Conservation (phyloP, 2,797 vertebrate species). For the Cirrhinus molitorella region DNA sequence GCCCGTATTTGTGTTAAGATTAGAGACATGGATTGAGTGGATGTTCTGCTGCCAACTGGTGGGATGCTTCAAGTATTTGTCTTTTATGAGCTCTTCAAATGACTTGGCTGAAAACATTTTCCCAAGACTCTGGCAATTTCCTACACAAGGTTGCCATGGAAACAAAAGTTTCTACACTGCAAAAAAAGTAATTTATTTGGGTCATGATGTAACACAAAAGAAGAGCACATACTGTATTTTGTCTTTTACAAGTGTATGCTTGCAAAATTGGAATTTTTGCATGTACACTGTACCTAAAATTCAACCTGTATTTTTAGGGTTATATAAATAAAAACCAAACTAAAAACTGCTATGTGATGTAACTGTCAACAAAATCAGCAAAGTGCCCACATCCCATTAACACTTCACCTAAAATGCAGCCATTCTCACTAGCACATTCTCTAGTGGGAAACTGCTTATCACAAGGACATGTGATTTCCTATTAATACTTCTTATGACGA, state of each 20-base stretch:
- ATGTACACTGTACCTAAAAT: background rate
- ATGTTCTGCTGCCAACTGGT: constrained; percentile 8
- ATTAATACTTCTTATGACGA: constrained; percentile 5
- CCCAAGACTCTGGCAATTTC: constrained; percentile 51
- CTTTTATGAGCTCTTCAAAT: constrained; percentile 46
- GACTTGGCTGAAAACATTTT: constrained; percentile 55
- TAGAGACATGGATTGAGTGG: background rate
- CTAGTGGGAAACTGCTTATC: background rate
- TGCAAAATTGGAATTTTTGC: background rate
- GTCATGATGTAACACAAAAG: constrained; percentile 41
- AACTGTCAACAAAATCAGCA: background rate
- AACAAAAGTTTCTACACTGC: constrained; percentile 71
- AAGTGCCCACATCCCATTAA: constrained; percentile 12
- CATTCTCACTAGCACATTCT: background rate
- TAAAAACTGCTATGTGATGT: background rate
- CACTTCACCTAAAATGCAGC: background rate
- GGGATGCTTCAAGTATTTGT: constrained; percentile 13
- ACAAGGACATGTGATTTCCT: constrained; percentile 7
- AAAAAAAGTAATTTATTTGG: constrained; percentile 37
- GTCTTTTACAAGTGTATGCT: constrained; percentile 2
- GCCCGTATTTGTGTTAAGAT: constrained; percentile 14
- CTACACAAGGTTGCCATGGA: constrained; percentile 75
- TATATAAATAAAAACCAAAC: constrained; percentile 6
- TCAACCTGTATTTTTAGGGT: background rate
- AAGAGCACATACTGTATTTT: background rate